phyloP scores from a whole-genome alignment of 92 coral and sea anemone genomes.

The Phenganax subtilis region DNA sequence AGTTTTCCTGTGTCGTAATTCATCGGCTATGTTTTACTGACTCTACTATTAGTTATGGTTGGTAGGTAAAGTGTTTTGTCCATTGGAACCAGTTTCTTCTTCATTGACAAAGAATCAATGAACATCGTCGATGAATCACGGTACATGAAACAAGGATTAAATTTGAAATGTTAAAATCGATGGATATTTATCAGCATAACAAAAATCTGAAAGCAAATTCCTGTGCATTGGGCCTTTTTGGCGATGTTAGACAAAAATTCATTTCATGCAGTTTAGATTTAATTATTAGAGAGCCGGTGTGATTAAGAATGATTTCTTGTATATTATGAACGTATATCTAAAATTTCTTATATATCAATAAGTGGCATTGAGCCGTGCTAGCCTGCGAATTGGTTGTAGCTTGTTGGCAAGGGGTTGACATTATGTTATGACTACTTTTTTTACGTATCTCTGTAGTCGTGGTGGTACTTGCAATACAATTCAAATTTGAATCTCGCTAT shows the following conservation, averaged over 20 bases:
- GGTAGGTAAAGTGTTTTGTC: no score
- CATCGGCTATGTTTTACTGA: no score
- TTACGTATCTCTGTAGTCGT: no score
- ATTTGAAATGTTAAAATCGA: no score
- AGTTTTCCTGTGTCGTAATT: background rate
- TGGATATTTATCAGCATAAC: background rate
- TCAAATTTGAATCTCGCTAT: no score
- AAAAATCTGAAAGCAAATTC: constrained; percentile 1
- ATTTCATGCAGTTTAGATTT: background rate
- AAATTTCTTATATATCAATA: background rate
- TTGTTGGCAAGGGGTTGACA: background rate
- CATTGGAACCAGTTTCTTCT: no score
- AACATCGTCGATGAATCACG: no score
- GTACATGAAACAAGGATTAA: no score
- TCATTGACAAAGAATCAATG: no score
- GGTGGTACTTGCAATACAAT: no score
- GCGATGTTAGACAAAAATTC: constrained; percentile 11
- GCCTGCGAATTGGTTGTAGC: background rate
- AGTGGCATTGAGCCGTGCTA: background rate
- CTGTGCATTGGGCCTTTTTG: background rate
- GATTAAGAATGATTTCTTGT: constrained; percentile 10
- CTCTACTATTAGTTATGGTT: no score
- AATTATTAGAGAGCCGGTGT: constrained; percentile 3
- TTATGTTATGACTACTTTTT: no score
- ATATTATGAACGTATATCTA: constrained; percentile 5